Evolutionary conservation across 2,888 invertebrate genomes (phyloP), one percentile per base, ranked within the genome.

Genomic region (Drosophila rellima): DNA sequence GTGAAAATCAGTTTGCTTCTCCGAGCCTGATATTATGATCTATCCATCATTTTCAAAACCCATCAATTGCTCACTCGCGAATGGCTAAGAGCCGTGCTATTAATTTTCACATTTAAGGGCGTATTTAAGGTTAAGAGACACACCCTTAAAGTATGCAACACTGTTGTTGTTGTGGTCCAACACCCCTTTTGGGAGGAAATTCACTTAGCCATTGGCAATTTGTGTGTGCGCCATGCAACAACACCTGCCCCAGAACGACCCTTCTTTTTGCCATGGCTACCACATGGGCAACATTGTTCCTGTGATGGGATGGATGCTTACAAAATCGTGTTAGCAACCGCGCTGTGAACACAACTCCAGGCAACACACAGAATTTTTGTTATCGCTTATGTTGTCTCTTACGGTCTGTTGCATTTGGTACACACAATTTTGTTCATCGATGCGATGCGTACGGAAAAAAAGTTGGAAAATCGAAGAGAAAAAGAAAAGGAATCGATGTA

Each of bases 371-470:
- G 74, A 70, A 70, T 69, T 62, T 73, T 76, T 81, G 81, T 78
- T 84, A 80, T 79, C 82, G 81, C 78, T 83, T 78, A 82, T 84
- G 86, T 83, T 86, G 88, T 89, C 88, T 88, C 87, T 89, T 88
- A 83, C 88, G 88, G 89, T 89, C 89, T 88, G 80, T 76, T 89
- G 88, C 83, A 85, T 70, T 89, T 78, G 71, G 76, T 65, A 77
- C 74, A 70, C 78, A 78, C 50, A 67, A 59, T 56, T 72, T 55
- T 72, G 57, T 44, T 39, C 64, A 69, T 42, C 68, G 59, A 65
- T 55, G 64, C 73, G 73, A 54, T 45, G 59, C 26, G 31, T 40
- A 47, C n/a, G 8, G 26, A 61, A 26, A 35, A 15, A 39, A 2
- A 13, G 18, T 2, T 23, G 3, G 2, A 31, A 11, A 11, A 11